Base-by-base conservation (phyloP, 2,113 vertebrate genomes). In the Xyliphius kryptos region DNA sequence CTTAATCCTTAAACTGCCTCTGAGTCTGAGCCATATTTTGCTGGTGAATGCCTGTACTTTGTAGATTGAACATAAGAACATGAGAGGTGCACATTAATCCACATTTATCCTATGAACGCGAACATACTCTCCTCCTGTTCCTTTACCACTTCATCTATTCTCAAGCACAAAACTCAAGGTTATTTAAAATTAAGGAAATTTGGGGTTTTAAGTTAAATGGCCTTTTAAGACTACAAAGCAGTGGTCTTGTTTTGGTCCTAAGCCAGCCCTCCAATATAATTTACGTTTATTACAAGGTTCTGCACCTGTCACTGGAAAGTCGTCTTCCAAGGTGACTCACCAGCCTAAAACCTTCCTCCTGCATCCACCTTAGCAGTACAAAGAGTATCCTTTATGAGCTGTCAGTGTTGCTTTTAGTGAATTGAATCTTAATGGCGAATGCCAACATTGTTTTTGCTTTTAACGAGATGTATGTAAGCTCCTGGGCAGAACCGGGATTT, bases 181-280 rank as follows among this genome's bases (percentile, higher is more conserved):
- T 12, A 2, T 59, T 47, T n/a, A 10, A 8, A 20, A 41, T 12
- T 26, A 26, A 44, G 13, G 53, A 56, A 6, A 43, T 40, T 47
- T 58, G 26, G 17, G 43, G n/a, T 41, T 51, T 44, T 7, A 47
- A n/a, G 48, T 52, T 44, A 75, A 64, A 77, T 70, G 53, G 68
- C 60, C 56, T 60, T 37, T 8, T 9, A 16, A 32, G 69, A 32
- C 59, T 63, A 79, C 68, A 71, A 82, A 76, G 62, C 48, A 16
- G 16, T 48, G 50, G 52, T 50, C 58, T 44, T 61, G 11, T 14
- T 63, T 61, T 80, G 75, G 73, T 53, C 43, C 4, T 37, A 44
- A 44, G 71, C 71, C 69, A 62, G 44, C 60, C 75, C 66, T 70
- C 74, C 67, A 76, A 76, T 76, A 69, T 60, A 79, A 80, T 77